Base-by-base conservation (phyloP, 1,140 invertebrate species). In the Macrostomum lignano region DNA sequence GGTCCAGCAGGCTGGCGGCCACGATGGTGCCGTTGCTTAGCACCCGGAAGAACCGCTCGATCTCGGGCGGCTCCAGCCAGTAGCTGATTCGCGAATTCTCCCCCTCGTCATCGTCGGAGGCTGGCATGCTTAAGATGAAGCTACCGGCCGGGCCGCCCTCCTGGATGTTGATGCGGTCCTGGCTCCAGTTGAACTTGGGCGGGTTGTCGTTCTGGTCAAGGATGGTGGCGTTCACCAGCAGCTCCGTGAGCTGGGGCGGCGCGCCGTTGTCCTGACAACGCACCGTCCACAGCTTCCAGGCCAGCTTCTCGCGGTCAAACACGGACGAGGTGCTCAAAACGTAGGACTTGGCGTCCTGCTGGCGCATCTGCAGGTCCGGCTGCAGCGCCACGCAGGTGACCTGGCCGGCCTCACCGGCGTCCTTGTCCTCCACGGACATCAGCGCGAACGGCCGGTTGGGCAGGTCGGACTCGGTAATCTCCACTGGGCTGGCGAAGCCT, bases 81-180 rank as follows among this genome's bases (percentile, higher is more conserved):
- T n/a, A n/a, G 19, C 19, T 28, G 3, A 28, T 9, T 9, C 19
- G 14, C 7, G 14, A 14, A 3, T 17, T 17, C 26, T 28, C 19
- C 19, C 26, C 26, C 5, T 14, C 19, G 9, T 28, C 26, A 3
- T 14, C 14, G 9, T 28, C 26, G 9, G 7, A 15, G 3, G 19
- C 26, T 7, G 26, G 19, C 15, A 28, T 28, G 9, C 26, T 28
- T 3, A 74, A 71, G 11, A 81, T 73, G 58, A 79, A 74, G 0
- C 73, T 70, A 9, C 73, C 72, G 7, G 72, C 66, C 19, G 73
- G 71, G 42, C 78, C 74, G 51, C 79, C 74, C 55, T 81, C 76
- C 25, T 76, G 63, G 7, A 81, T 73, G 42, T 74, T 74, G 1
- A 82, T 69, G 3, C 75, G 68, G 48, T 76, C 72, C 49, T 77